Conservation (phyloP, 2,888 invertebrate species). For the Lasioglossum pauxillum region DNA sequence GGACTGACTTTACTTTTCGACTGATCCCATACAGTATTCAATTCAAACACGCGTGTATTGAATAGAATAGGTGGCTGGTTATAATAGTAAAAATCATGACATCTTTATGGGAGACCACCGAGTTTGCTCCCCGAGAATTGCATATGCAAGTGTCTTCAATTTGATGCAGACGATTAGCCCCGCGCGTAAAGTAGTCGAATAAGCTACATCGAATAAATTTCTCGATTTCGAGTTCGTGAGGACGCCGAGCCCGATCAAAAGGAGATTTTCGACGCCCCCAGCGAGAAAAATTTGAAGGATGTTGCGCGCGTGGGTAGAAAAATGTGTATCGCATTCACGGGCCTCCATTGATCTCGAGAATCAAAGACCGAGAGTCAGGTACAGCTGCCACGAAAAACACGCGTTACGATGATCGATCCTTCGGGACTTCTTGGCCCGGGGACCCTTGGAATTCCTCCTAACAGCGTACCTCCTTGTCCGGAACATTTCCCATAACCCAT, state of each 20-base stretch:
- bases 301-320: constrained; percentile 68
- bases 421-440: not conserved
- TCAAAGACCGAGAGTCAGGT: constrained; percentile 65
- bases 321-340: constrained; percentile 67
- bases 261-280: constrained; percentile 32
- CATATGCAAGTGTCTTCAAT: not conserved
- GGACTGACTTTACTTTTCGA: too few relatives aligned
- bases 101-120: not conserved
- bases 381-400: constrained; percentile 71
- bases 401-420: constrained; percentile 63
- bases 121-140: not conserved
- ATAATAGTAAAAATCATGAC: not conserved
- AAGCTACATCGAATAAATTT: not conserved
- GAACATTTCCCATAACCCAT: not conserved
- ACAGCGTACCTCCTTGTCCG: not conserved
- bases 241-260: not conserved
- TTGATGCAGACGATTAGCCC: not conserved
- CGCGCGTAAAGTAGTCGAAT: not conserved
- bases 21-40: too few relatives aligned
- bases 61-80: not conserved
- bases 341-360: constrained; percentile 64
- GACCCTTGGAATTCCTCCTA: constrained; percentile 8
- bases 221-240: not conserved
- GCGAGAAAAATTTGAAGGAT: constrained; percentile 60
- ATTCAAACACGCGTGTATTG: not conserved